Evolutionary conservation across 2,113 vertebrate genomes (phyloP), one percentile per base, ranked within the genome.

Genomic region (Gorilla gorilla): DNA sequence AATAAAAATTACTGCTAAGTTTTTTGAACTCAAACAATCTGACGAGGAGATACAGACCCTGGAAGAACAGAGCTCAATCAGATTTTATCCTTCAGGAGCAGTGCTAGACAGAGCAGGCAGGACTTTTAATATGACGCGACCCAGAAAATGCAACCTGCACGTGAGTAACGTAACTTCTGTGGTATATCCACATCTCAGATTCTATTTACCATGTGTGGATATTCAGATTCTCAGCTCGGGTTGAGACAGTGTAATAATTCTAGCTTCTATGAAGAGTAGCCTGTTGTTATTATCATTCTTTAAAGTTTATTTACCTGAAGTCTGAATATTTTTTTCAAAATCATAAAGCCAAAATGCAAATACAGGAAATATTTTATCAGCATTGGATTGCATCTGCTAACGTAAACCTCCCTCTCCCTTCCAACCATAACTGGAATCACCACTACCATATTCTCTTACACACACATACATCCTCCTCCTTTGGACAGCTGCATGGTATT

Each of bases 11-110:
- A 20, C 0, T 79, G 14, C 61, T 75, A 86, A 79, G 0, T 40
- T 0, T 27, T 23, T 89, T 1, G 3, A 97, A 40, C 48, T 38
- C 1, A 73, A 86, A 23, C 11, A 90, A 30, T 0, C 0, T 10
- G 55, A 89, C 5, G 11, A 80, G 93, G 78, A 76, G 2, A 70
- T 50, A 13, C 14, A 59, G 35, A 38, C 59, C 11, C 11, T 40
- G 13, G 0, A 75, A 70, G 18, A 66, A 68, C 25, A 23, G 20
- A 78, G 73, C 76, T 57, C 11, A 9, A 18, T 25, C 12, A 94
- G 40, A 35, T 59, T 82, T 87, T 48, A 9, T 16, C 27, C 66
- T 81, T 83, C 16, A 40, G 59, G 76, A 59, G 43, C n/a, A 83
- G 72, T n/a, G 80, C 18, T 83, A 22, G 57, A 38, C 17, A 78